Percentiles rank a stretch among this genome's conserved stretches.
These are phyloP conservation scores for Nasonia oneida DNA, from an alignment of 2,888 invertebrate species.

Conservation along the genomic window DNA sequence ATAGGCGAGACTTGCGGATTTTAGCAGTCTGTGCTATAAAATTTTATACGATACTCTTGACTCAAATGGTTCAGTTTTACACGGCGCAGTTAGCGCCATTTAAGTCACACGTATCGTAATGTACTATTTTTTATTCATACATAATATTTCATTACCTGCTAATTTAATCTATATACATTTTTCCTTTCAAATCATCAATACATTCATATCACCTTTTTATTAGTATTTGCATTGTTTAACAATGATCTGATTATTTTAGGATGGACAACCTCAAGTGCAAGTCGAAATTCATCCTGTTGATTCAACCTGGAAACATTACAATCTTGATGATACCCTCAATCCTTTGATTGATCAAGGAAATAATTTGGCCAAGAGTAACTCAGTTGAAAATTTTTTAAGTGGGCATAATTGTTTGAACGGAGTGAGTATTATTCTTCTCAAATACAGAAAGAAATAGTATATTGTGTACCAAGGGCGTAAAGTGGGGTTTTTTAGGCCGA, in stretches of 20 bases:
- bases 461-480: neutral
- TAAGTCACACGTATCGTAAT: too few species aligned
- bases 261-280: conserved; percentile 84
- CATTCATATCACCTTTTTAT: neutral
- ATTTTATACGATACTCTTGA: too few species aligned
- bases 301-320: conserved; percentile 76
- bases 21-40: too few species aligned
- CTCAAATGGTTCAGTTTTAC: too few species aligned
- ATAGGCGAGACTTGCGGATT: too few species aligned
- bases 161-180: neutral
- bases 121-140: neutral
- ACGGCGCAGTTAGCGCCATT: too few species aligned
- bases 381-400: conserved; percentile 89
- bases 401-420: conserved; percentile 94
- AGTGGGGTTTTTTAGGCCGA: too few species aligned
- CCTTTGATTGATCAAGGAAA: conserved; percentile 69
- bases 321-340: conserved; percentile 68
- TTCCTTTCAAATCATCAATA: neutral
- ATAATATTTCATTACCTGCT: neutral
- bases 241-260: conserved; percentile 78
- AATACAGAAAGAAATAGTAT: neutral
- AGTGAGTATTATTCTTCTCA: conserved; percentile 80
- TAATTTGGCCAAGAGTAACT: conserved; percentile 83
- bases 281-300: conserved; percentile 85
- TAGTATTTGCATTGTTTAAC: neutral